phyloP scores from a whole-genome alignment of 2,113 vertebrate genomes.

The Thunnus thynnus region DNA sequence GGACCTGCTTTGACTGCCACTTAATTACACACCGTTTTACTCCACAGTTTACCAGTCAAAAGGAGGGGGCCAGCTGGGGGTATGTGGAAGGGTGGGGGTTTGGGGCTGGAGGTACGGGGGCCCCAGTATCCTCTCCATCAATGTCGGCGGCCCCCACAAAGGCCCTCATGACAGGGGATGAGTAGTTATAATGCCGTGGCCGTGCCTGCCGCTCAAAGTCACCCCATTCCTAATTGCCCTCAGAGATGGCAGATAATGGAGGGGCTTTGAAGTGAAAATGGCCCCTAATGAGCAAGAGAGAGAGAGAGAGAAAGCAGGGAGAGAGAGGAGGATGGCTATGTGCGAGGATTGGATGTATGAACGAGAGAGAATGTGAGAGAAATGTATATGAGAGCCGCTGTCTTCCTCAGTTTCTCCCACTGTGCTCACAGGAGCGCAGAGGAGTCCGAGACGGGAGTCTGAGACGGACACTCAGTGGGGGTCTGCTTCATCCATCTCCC shows the following conservation, averaged over 20 bases:
- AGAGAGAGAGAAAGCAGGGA: constrained; percentile 58
- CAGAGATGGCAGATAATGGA: constrained; percentile 92
- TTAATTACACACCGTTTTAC: constrained; percentile 94
- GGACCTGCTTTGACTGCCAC: constrained; percentile 93
- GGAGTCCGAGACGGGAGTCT: constrained; percentile 83
- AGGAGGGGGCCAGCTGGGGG: constrained; percentile 67
- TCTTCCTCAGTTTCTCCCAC: constrained; percentile 67
- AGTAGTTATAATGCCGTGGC: constrained; percentile 89
- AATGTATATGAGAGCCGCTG: constrained; percentile 26
- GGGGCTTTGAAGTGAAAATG: constrained; percentile 93
- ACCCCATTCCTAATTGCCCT: constrained; percentile 94
- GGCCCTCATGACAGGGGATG: constrained; percentile 89
- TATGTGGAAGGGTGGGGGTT: constrained; percentile 32
- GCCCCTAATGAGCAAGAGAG: constrained; percentile 89
- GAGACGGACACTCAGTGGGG: constrained; percentile 88
- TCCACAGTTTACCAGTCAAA: constrained; percentile 93
- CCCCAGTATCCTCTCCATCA: constrained; percentile 89
- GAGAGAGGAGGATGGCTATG: constrained; percentile 29
- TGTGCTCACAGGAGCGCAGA: constrained; percentile 83
- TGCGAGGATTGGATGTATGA: constrained; percentile 15
- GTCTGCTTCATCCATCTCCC: constrained; percentile 85
- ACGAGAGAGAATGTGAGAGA: constrained; percentile 37
- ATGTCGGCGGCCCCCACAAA: constrained; percentile 88
- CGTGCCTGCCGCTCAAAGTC: constrained; percentile 90
- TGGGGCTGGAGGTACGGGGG: constrained; percentile 21